Evolutionary conservation across 1,140 invertebrate genomes (phyloP).

Genomic region (Varroa destructor): DNA sequence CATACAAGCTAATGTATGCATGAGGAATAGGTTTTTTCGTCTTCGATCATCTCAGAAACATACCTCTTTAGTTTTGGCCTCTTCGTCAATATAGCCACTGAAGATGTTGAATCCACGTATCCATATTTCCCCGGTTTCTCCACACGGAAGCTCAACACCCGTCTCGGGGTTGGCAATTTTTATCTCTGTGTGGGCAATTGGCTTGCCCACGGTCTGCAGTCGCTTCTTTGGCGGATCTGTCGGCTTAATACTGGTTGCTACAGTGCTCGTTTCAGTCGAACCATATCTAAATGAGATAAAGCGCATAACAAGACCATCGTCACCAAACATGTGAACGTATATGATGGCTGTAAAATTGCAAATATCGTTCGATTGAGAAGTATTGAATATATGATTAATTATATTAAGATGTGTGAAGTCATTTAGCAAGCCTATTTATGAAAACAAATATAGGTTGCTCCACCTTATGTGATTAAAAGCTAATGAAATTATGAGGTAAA

Average conservation of each 20-base stretch:
- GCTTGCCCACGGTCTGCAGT: slow-evolving; percentile 38
- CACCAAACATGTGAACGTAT: background rate
- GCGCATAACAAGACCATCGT: background rate
- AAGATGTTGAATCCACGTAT: slow-evolving; percentile 45
- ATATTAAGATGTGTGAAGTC: background rate
- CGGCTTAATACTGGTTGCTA: background rate
- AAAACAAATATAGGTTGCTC: too few relatives aligned
- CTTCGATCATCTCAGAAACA: too few relatives aligned
- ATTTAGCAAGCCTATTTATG: too few relatives aligned
- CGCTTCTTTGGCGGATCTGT: slow-evolving; percentile 38
- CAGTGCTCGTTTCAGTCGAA: slow-evolving; percentile 11
- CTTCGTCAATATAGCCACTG: slow-evolving; percentile 45
- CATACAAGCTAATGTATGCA: too few relatives aligned
- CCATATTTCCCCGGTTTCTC: slow-evolving; percentile 43
- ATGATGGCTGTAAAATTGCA: background rate
- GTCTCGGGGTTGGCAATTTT: slow-evolving; percentile 38
- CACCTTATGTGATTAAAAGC: too few relatives aligned
- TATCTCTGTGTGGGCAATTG: slow-evolving; percentile 39
- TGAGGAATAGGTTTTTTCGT: too few relatives aligned
- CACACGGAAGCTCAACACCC: slow-evolving; percentile 40
- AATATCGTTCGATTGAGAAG: background rate
- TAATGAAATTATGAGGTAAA: too few relatives aligned
- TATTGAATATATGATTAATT: background rate
- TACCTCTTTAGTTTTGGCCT: slow-evolving; percentile 41
- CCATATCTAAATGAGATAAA: background rate